Base-by-base conservation (phyloP, 2,113 vertebrate species). In the Oreotrochilus melanogaster region DNA sequence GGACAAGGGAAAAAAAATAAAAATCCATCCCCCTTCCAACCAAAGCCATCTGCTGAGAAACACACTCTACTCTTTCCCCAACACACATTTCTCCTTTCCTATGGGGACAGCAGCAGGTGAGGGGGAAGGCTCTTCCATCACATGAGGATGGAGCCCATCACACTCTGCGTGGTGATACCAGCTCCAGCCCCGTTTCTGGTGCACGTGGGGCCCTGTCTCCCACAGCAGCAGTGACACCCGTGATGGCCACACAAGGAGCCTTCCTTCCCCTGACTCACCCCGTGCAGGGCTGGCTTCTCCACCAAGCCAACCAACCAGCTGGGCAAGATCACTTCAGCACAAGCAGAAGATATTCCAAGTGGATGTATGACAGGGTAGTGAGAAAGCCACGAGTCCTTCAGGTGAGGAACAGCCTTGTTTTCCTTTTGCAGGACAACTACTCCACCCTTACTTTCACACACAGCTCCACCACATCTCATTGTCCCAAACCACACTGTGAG, bases 221-320 rank as follows among this genome's bases (percentile, higher is more conserved):
- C 0, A 23, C 0, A 0, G 56, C 79, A 53, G 43, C 1, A 1
- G 18, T 0, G 5, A 43, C 51, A 53, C 71, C 33, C 2, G 2
- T 3, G 45, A 47, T 60, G 18, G 35, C 72, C 1, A 2, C 54
- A 51, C 66, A 28, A 75, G 31, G 50, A 70, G 21, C 2, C 12
- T 48, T 89, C 2, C 12, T 48, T 89, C 57, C 69, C 72, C 92
- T 92, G 93, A 96, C 86, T 97, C 97, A 93, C 17, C 7, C 3
- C 2, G 30, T 24, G 47, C 11, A 19, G 62, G 9, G 31, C 16
- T 42, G 10, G 25, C 47, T 67, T 19, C 61, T 25, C 18, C 10
- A 35, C 65, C 74, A 87, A 93, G 85, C 74, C 92, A 62, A 90
- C 65, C 48, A 96, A 97, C 95, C 88, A 93, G 92, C 93, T 43